Base-by-base conservation (phyloP, 2,888 invertebrate species). In the Atherix ibis region DNA sequence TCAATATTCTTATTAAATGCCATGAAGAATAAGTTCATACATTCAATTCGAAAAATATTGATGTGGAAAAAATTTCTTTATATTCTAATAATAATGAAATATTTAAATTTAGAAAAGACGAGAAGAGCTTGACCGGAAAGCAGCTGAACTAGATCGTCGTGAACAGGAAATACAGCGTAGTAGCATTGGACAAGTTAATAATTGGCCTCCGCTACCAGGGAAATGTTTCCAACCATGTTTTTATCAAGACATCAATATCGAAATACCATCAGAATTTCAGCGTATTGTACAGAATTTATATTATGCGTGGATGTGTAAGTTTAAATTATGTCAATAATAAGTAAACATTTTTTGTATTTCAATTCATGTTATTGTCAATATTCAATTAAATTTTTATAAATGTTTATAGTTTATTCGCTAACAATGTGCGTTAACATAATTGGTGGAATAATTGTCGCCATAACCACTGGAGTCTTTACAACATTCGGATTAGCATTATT, bases 161-260 rank as follows among this genome's bases (percentile, higher is more conserved):
- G 91, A 92, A 58, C 87, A 91, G 45, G 88, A 89, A 60, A 67
- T 92, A 44, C 62, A 74, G 25, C n/a, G n/a, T n/a, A 54, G 56
- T 25, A 59, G 65, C 33, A 71, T 76, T 25, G 73, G 74, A 5
- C 63, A 88, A 46, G 71, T 82, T 46, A 95, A 98, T 61, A 99
- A 98, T 65, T 99, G 95, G 94, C 98, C 98, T 2, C 98, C 98
- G 1, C 62, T 99, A 43, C 97, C 98, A 2, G 76, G 81, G 34
- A 80, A 81, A 52, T 87, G 85, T 49, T 73, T 95, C 41, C 88
- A 94, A 56, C 97, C 98, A 1, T 99, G 98, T 62, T 98, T 99
- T 66, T 97, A 97, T 63, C 97, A 98, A 68, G 97, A 99, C 62
- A 94, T 99, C 48, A 88, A 89, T 58, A 85, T 98, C 30, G 98